Percentiles rank a stretch among this genome's conserved stretches.
Conservation (phyloP, 2,888 invertebrate genomes). For the Epinotia bilunana region DNA sequence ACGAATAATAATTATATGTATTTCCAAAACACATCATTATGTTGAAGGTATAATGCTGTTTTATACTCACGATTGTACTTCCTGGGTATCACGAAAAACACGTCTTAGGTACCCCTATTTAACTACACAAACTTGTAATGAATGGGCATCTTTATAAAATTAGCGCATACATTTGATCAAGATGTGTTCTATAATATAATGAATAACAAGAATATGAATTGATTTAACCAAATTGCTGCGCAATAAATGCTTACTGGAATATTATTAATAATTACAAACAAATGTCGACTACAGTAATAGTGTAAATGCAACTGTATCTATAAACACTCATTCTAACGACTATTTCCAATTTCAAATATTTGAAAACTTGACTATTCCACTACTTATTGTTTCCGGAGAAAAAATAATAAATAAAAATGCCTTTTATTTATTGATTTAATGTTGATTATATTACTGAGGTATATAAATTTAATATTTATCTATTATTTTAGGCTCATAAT, state of each 20-base stretch:
- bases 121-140: slow-evolving; percentile 2
- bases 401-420: not conserved
- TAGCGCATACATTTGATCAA: not conserved
- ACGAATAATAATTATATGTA: too few species aligned
- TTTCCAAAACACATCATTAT: too few species aligned
- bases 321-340: slow-evolving; percentile 30
- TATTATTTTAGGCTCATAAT: not conserved
- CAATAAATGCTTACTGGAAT: not conserved
- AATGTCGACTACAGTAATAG: not conserved
- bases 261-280: not conserved
- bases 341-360: slow-evolving; percentile 34
- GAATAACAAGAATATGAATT: not conserved
- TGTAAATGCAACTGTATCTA: not conserved
- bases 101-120: not conserved
- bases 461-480: not conserved
- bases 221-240: not conserved
- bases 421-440: not conserved
- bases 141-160: slow-evolving; percentile 30
- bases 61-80: too few species aligned
- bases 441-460: not conserved
- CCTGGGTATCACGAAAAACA: too few species aligned
- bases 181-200: not conserved
- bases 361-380: not conserved
- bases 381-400: slow-evolving; percentile 10
- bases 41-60: too few species aligned